These are phyloP conservation scores for Pinna nobilis DNA, from an alignment of 1,140 invertebrate genomes.

Conservation along the genomic window DNA sequence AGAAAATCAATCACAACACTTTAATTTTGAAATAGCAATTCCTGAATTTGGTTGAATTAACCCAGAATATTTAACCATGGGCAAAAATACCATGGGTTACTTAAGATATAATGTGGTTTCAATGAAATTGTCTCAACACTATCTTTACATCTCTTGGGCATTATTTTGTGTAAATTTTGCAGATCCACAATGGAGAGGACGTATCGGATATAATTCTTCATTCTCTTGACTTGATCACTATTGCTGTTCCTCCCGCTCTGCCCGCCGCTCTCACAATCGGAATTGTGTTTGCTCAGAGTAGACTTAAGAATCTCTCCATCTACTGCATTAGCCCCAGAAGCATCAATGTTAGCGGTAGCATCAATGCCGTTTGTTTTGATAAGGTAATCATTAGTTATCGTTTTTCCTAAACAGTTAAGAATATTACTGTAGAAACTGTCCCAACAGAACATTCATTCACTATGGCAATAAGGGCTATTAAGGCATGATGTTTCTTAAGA, in stretches of 20 bases:
- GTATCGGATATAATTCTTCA: slow-evolving; percentile 81
- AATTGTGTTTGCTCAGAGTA: slow-evolving; percentile 87
- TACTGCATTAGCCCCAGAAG: slow-evolving; percentile 93
- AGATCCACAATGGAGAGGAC: slow-evolving; percentile 77
- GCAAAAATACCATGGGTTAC: too few relatives aligned
- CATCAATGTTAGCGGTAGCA: slow-evolving; percentile 93
- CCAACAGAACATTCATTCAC: too few relatives aligned
- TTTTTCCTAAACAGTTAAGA: too few relatives aligned
- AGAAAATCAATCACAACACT: too few relatives aligned
- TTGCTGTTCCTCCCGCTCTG: slow-evolving; percentile 94
- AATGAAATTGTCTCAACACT: too few relatives aligned
- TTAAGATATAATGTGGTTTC: too few relatives aligned
- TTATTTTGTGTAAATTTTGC: slow-evolving; percentile 49
- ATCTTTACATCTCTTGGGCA: not conserved
- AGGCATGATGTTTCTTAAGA: too few relatives aligned
- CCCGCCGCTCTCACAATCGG: slow-evolving; percentile 97
- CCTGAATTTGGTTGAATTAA: too few relatives aligned
- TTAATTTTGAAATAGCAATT: too few relatives aligned
- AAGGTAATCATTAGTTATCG: slow-evolving; percentile 83
- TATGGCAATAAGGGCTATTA: too few relatives aligned
- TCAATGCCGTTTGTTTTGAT: slow-evolving; percentile 96
- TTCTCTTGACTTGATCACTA: slow-evolving; percentile 93
- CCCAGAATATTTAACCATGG: too few relatives aligned
- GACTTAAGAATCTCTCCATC: slow-evolving; percentile 86
- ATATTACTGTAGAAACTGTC: too few relatives aligned